A percentile compares a stretch with the other conserved stretches of the same genome.
These are phyloP conservation scores for Prionace glauca DNA, from an alignment of 2,797 vertebrate genomes.

Conservation along the genomic window DNA sequence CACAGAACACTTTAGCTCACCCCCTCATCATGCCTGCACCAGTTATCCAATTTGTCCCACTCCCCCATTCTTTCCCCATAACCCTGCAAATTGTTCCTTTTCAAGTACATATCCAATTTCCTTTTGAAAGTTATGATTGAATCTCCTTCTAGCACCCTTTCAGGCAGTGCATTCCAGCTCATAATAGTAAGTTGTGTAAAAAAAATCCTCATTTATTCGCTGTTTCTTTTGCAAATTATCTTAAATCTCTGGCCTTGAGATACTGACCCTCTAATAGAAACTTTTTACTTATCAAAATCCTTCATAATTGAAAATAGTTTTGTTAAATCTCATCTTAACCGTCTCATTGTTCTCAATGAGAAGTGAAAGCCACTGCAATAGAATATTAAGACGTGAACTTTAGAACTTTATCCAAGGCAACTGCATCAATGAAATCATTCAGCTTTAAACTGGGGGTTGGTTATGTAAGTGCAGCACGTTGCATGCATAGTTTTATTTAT, in stretches of 20 bases:
- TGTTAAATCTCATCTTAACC: background rate
- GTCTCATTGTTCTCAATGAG: background rate
- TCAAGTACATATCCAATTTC: background rate
- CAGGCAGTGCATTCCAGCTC: background rate
- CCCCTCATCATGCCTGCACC: too few species aligned
- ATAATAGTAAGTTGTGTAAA: background rate
- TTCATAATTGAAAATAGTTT: background rate
- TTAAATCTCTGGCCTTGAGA: background rate
- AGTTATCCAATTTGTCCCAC: background rate
- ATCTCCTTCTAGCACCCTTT: background rate
- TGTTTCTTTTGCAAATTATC: background rate
- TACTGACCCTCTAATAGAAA: background rate
- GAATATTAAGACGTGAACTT: background rate
- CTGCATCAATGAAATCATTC: background rate
- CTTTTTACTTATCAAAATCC: background rate
- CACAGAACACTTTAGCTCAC: too few species aligned
- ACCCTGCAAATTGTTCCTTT: background rate
- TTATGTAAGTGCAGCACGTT: background rate
- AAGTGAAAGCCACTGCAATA: background rate
- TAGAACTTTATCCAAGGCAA: background rate
- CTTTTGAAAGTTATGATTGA: background rate
- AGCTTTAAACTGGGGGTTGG: background rate
- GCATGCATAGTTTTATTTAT: background rate
- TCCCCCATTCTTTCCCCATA: background rate
- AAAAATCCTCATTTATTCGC: background rate